Evolutionary conservation across 1,140 invertebrate genomes (phyloP).

Genomic region (Heliconius himera): DNA sequence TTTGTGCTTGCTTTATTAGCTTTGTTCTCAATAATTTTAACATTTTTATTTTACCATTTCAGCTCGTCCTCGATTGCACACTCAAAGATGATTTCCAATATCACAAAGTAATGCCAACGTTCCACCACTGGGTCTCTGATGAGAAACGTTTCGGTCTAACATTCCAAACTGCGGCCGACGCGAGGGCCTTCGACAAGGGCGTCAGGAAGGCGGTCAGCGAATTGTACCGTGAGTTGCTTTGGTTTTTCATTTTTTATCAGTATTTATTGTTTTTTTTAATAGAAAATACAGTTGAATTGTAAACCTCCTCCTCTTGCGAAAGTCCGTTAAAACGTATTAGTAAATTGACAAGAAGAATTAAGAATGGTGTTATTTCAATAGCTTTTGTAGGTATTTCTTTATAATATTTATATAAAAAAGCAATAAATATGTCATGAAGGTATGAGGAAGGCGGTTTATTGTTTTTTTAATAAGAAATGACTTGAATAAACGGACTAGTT

Average conservation of each 20-base stretch:
- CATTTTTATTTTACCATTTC: conserved; percentile 33
- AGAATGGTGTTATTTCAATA: too few species aligned
- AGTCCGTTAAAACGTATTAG: too few species aligned
- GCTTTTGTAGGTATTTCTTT: too few species aligned
- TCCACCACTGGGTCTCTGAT: conserved; percentile 98
- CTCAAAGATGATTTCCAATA: conserved; percentile 98
- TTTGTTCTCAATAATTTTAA: too few species aligned
- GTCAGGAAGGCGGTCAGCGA: conserved; percentile 95
- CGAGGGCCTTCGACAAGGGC: conserved; percentile 96
- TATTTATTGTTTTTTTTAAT: neutral
- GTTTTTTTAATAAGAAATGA: neutral
- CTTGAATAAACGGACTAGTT: too few species aligned
- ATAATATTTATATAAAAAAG: too few species aligned
- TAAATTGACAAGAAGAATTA: too few species aligned
- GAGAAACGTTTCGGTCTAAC: conserved; percentile 97
- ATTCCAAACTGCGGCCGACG: conserved; percentile 96
- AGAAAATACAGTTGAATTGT: too few species aligned
- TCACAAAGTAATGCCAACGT: conserved; percentile 98
- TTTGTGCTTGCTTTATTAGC: too few species aligned
- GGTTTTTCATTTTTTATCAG: neutral
- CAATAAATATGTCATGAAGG: too few species aligned
- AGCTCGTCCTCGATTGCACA: conserved; percentile 96
- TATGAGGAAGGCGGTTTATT: neutral
- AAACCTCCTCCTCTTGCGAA: too few species aligned
- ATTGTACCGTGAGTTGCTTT: conserved; percentile 88